These are phyloP conservation scores for Leucoptera coffeella DNA, from an alignment of 2,888 invertebrate species.

Conservation along the genomic window DNA sequence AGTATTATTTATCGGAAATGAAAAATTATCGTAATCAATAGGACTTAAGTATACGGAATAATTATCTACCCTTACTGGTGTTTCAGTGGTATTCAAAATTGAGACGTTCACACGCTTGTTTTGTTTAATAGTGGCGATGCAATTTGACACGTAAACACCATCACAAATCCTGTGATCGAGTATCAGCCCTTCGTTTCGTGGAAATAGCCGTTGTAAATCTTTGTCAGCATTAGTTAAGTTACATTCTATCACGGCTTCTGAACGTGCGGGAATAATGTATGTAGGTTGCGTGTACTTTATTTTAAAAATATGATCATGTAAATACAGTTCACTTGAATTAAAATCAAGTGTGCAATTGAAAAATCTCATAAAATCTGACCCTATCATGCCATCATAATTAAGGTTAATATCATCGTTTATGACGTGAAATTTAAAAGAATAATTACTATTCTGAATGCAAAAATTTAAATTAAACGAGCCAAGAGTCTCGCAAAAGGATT, in stretches of 20 bases:
- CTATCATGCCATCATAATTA: too few relatives aligned
- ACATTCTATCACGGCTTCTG: slow-evolving; percentile 5
- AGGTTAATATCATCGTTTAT: too few relatives aligned
- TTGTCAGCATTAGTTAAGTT: slow-evolving; percentile 2
- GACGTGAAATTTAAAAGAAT: too few relatives aligned
- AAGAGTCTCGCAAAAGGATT: too few relatives aligned
- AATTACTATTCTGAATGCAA: too few relatives aligned
- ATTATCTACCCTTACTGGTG: slow-evolving; percentile 4
- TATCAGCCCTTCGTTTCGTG: slow-evolving; percentile 5
- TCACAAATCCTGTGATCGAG: slow-evolving; percentile 5
- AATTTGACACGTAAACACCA: slow-evolving; percentile 6
- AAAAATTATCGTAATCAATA: background rate
- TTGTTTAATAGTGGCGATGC: slow-evolving; percentile 7
- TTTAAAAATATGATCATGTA: slow-evolving; percentile 2
- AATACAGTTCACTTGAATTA: background rate
- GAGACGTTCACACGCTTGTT: slow-evolving; percentile 7
- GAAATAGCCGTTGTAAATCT: too few relatives aligned
- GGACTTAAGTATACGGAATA: slow-evolving; percentile 3
- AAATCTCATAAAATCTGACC: slow-evolving; percentile 1
- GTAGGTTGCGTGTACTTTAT: slow-evolving; percentile 1
- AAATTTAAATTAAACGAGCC: too few relatives aligned
- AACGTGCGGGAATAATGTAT: slow-evolving; percentile 4
- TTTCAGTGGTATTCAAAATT: slow-evolving; percentile 6
- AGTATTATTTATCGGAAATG: too few relatives aligned
- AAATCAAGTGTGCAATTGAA: slow-evolving; percentile 1